Evolutionary conservation across 2,888 invertebrate genomes (phyloP), one percentile per base, ranked within the genome.

Genomic region (Drosophila kanekoi): DNA sequence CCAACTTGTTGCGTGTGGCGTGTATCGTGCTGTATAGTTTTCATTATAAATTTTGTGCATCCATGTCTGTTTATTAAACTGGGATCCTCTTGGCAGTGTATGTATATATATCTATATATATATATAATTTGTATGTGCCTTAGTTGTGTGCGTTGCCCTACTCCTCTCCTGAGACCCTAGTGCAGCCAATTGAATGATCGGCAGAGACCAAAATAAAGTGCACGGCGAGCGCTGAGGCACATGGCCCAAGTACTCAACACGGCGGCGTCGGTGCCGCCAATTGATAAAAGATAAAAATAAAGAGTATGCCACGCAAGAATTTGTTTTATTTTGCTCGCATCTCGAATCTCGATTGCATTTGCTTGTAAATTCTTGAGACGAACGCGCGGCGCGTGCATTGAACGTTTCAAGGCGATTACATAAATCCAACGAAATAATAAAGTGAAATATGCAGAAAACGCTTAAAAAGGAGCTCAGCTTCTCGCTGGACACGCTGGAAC

Each of bases 281-380:
- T 89, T 87, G 88, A 90, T 89, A 87, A 88, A 87, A 80, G 89
- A 89, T 84, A 87, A 84, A 89, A 89, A 87, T 86, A 86, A 86
- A 85, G 83, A 84, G 80, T 59, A 68, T 61, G 69, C 43, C 38
- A 51, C 54, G 65, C 86, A 77, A 83, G 77, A 72, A 79, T 71
- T 68, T 67, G 43, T 8, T 9, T 62, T 57, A 38, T 38, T 45
- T 57, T 59, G 70, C 48, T 11, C 58, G 56, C 57, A 33, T 28
- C 58, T 62, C 59, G 61, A 72, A 64, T 77, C 77, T 76, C 76
- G 65, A 68, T 87, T 72, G 86, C 82, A 83, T 88, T 88, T 72
- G 87, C 86, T 66, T 80, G 74, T 83, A 86, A 82, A 83, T 86
- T 84, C 72, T 88, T 66, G 77, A 72, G 68, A 65, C 70, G 79